Evolutionary conservation across 2,113 vertebrate species (phyloP), one percentile per base, ranked within the genome.

Genomic region (Cricetomys ansorgei): DNA sequence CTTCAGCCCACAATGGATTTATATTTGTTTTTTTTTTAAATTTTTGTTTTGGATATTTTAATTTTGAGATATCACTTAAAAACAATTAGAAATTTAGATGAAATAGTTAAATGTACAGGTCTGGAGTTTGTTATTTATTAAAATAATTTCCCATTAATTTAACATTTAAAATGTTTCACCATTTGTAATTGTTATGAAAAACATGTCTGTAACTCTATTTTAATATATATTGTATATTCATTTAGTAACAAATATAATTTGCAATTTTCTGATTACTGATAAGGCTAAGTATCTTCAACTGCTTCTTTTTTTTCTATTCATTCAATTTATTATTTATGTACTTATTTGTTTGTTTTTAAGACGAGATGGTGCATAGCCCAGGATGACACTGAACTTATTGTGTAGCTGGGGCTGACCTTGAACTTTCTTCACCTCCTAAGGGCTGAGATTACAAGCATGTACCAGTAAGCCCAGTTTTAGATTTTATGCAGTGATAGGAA

Each of bases 1-100:
- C 29, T 34, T 85, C 8, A 48, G 11, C 4, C 9, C 27, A 85
- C 40, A 85, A 34, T 85, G 16, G 3, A 43, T 65, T 65, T 45
- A 40, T 84, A 43, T 83, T 81, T 59, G 9, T n/a, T 76, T 57
- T 67, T 67, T 43, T 6, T 72, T 55, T 31, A 27, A n/a, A 10
- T 15, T 29, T 79, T 87, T 17, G 27, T 53, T 65, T 29, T 11
- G 0, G 21, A 50, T 53, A 53, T 83, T 29, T 91, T 83, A 79
- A 43, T 84, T 89, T 89, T 11, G 15, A 88, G 31, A 64, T 93
- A 27, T 12, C 31, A 83, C 43, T 95, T 79, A 92, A 27, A 94
- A 79, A 62, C 15, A n/a, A 40, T 72, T 70, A 15, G 5, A 85
- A 73, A 84, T 95, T 84, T 91, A 65, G 53, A 87, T 9, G 45